These are phyloP conservation scores for Sitta europaea DNA, from an alignment of 2,113 vertebrate genomes.

Conservation along the genomic window DNA sequence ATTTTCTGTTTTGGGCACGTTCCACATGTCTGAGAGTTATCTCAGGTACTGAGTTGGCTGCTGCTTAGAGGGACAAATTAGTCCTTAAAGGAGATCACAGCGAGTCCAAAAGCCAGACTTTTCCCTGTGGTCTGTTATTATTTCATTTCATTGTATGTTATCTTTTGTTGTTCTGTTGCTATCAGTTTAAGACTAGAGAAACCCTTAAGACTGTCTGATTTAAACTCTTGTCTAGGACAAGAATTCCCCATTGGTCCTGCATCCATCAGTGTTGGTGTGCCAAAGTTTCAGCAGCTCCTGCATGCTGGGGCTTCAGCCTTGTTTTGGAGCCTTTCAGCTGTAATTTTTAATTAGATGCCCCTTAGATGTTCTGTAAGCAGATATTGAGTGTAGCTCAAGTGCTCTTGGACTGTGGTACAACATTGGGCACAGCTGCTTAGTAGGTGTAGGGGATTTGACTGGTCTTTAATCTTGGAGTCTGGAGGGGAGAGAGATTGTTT, in stretches of 20 bases:
- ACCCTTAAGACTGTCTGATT: neutral
- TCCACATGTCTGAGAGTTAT: neutral
- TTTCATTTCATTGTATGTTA: neutral
- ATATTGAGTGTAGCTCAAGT: neutral
- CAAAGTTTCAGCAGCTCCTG: neutral
- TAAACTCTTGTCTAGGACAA: neutral
- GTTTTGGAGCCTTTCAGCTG: neutral
- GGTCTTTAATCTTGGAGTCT: neutral
- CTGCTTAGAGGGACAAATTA: neutral
- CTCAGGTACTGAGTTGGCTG: neutral
- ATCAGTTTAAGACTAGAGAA: neutral
- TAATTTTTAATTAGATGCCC: neutral
- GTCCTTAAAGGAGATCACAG: neutral
- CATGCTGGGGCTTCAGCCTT: neutral
- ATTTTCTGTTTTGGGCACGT: fast-evolving
- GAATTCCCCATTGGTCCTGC: neutral
- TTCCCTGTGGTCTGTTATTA: neutral
- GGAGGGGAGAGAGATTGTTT: neutral
- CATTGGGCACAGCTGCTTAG: neutral
- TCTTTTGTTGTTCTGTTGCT: neutral
- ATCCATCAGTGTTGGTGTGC: fast-evolving
- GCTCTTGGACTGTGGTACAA: neutral
- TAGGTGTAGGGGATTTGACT: neutral
- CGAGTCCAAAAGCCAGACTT: neutral
- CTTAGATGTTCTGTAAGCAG: neutral